Conservation (phyloP, 2,113 vertebrate species). For the Saimiri boliviensis region DNA sequence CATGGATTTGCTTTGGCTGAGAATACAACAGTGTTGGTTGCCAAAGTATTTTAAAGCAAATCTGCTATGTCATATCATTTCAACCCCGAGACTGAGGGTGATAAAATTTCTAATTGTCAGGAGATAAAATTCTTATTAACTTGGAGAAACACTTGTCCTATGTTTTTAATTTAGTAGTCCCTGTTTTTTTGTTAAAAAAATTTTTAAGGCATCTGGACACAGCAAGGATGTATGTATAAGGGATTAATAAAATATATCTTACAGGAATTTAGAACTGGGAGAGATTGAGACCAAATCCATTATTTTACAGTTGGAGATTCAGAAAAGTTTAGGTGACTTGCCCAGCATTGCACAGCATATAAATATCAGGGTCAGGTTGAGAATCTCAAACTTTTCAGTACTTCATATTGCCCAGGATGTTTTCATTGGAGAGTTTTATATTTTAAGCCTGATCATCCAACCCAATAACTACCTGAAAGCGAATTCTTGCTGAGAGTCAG, state of each 20-base stretch:
- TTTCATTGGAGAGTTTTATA: background rate
- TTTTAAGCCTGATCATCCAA: background rate
- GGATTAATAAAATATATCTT: background rate
- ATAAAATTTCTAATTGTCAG: background rate
- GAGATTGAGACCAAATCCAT: background rate
- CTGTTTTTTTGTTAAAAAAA: background rate
- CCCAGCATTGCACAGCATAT: background rate
- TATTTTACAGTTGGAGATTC: background rate
- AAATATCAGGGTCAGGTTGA: background rate
- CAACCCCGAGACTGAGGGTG: background rate
- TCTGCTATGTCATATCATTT: background rate
- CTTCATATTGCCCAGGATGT: background rate
- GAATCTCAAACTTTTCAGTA: background rate
- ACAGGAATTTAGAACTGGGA: background rate
- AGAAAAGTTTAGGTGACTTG: background rate
- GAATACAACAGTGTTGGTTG: background rate
- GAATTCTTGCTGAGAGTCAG: background rate
- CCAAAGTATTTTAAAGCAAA: background rate
- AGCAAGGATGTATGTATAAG: background rate
- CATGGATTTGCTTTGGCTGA: fast-evolving
- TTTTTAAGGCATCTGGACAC: slow-evolving; percentile 12
- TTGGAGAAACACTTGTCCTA: background rate
- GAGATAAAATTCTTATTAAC: background rate
- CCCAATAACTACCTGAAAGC: background rate
- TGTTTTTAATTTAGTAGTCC: background rate